Base-by-base conservation (phyloP, 2,797 vertebrate species). In the Tokudaia tokunoshimensis region DNA sequence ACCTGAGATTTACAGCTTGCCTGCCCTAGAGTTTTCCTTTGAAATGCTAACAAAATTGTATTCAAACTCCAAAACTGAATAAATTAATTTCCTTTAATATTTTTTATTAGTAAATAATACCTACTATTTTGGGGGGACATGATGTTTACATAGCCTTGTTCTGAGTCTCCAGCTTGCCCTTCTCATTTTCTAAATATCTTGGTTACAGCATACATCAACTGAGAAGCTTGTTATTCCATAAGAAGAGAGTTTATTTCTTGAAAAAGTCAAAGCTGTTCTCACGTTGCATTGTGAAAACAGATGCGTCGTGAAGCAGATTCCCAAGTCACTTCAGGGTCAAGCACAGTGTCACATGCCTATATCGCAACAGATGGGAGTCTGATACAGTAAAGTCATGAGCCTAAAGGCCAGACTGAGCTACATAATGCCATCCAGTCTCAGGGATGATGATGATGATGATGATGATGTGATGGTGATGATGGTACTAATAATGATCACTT, bases 151-250 rank as follows among this genome's bases (percentile, higher is more conserved):
- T 50, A 57, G 2, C 59, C 44, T 89, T 67, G n/a, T 55, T 93
- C 6, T 24, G 8, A 55, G 12, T 20, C 78, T 34, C 14, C 44
- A 34, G 15, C 34, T 50, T 75, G n/a, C 2, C 55, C 11, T 91
- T 93, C 29, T 11, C 50, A 67, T 63, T 75, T 92, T 57, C 65
- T 76, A 81, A 96, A 52, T 95, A 89, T 70, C 79, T 79, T 94
- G n/a, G 88, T 55, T 92, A 82, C 34, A 19, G 74, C 15, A 72
- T 74, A n/a, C 1, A 41, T 94, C 74, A 92, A 81, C 52, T 92
- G 67, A 89, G 72, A 57, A 76, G 89, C 8, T 10, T 50, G 26
- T 34, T 79, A 31, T 50, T 79, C 29, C 29, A 19, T 50, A 67
- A n/a, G 78, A 74, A 88, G 87, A 80, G n/a, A 83, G 29, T 70